Percentiles rank a stretch among this genome's conserved stretches.
Conservation (phyloP, 1,140 invertebrate species). For the Papilio glaucus region DNA sequence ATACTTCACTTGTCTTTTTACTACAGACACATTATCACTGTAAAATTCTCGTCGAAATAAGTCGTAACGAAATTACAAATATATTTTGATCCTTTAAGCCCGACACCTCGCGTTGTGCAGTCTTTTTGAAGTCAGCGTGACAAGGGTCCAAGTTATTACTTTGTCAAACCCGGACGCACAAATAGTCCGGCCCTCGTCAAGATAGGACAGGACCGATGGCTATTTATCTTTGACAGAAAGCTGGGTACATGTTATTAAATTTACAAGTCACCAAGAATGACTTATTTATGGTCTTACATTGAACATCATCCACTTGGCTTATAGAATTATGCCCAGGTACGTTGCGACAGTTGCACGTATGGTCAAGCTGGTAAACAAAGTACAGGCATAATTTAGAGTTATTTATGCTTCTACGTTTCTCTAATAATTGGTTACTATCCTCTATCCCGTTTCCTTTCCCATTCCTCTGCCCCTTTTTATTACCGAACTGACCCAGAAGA, state of each 20-base stretch:
- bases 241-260: not conserved
- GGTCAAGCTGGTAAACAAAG: no score
- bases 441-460: no score
- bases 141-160: slow-evolving; percentile 18
- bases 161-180: slow-evolving; percentile 15
- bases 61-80: not conserved
- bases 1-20: not conserved
- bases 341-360: no score
- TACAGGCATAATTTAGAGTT: no score
- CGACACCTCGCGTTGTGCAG: not conserved
- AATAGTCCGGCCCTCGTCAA: not conserved
- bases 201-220: not conserved
- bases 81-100: slow-evolving; percentile 18
- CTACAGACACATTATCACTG: not conserved
- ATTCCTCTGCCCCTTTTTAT: no score
- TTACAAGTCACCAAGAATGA: not conserved
- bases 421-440: no score
- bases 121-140: slow-evolving; percentile 11
- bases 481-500: no score
- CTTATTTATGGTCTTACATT: not conserved
- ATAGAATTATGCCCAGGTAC: no score
- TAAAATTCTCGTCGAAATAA: not conserved
- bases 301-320: not conserved
- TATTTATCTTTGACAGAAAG: not conserved
- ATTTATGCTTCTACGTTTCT: no score